Evolutionary conservation across 2,113 vertebrate species (phyloP), one percentile per base, ranked within the genome.

Genomic region (Ptilonorhynchus violaceus): DNA sequence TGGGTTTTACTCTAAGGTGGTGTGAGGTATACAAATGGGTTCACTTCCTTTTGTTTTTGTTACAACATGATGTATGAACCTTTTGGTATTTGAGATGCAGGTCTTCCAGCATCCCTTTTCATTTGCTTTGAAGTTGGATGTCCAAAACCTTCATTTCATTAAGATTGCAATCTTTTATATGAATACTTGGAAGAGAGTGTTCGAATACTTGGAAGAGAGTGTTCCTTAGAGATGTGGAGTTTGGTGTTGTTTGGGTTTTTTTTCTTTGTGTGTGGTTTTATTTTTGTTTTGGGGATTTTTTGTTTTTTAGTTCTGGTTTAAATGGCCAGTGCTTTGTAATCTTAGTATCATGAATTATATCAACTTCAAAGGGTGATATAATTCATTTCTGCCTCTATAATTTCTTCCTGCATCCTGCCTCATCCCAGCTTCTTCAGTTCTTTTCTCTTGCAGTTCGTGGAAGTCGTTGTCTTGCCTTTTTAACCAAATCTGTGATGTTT

Each of bases 71-170:
- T 70, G 12, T 47, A 30, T 50, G 30, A 93, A 74, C 14, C 15
- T 81, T 70, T 56, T 33, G 19, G 52, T 84, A n/a, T 83, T 84
- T n/a, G 53, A 60, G 58, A 55, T 66, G 8, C 68, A 20, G 44
- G 6, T 73, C 22, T 92, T 80, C 64, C 75, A 77, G 17, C 31
- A 63, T 75, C 55, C 14, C 14, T 84, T 53, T 90, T 83, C 11
- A 62, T 93, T 84, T 92, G 25, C 75, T 96, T 96, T 86, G 79
- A 96, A 90, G 88, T 64, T 88, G 33, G 18, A 69, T 83, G 73
- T 91, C 86, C 79, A 67, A 86, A 88, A 89, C 27, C 59, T 92
- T 95, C 0, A 49, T 85, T 63, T 93, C 35, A 66, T 84, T 93
- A 77, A 95, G 94, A 83, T 66, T 83, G 37, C 46, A 55, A 53